Percentiles rank a stretch among this genome's conserved stretches.
These are phyloP conservation scores for Nyleta sp. DNA, from an alignment of 2,888 invertebrate genomes.

Conservation along the genomic window DNA sequence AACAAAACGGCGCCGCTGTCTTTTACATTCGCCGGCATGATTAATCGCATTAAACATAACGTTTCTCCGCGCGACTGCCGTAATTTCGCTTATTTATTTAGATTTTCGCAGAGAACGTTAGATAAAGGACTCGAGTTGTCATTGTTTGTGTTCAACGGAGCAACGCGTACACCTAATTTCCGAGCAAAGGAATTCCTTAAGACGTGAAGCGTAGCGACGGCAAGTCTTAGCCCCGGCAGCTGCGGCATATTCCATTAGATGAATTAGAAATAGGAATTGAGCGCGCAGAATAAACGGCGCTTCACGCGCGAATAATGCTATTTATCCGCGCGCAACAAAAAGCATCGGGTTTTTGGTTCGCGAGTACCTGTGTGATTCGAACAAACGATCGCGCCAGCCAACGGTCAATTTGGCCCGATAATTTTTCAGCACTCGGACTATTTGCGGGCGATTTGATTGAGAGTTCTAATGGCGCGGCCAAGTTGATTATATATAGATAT, in stretches of 20 bases:
- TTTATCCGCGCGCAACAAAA: too few species aligned
- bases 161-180: conserved; percentile 19
- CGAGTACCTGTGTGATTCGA: conserved; percentile 9
- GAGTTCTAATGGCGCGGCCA: conserved; percentile 4
- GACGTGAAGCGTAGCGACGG: too few species aligned
- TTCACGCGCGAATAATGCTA: conserved; percentile 25
- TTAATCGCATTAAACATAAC: conserved; percentile 24
- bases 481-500: conserved; percentile 53
- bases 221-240: too few species aligned
- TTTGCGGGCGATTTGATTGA: conserved; percentile 21
- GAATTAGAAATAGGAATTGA: conserved; percentile 36
- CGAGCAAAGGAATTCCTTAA: conserved; percentile 25
- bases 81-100: conserved; percentile 37
- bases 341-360: conserved; percentile 14
- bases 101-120: conserved; percentile 24
- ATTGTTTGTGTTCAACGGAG: conserved; percentile 34
- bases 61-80: not conserved
- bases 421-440: conserved; percentile 10
- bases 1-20: conserved; percentile 7
- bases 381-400: conserved; percentile 13
- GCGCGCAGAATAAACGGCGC: conserved; percentile 16
- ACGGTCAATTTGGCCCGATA: conserved; percentile 22
- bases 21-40: conserved; percentile 17
- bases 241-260: conserved; percentile 28
- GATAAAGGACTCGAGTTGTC: conserved; percentile 24